Percentiles rank a stretch among this genome's conserved stretches.
phyloP scores from a whole-genome alignment of 2,888 invertebrate species.

The Lycophotia porphyrea region DNA sequence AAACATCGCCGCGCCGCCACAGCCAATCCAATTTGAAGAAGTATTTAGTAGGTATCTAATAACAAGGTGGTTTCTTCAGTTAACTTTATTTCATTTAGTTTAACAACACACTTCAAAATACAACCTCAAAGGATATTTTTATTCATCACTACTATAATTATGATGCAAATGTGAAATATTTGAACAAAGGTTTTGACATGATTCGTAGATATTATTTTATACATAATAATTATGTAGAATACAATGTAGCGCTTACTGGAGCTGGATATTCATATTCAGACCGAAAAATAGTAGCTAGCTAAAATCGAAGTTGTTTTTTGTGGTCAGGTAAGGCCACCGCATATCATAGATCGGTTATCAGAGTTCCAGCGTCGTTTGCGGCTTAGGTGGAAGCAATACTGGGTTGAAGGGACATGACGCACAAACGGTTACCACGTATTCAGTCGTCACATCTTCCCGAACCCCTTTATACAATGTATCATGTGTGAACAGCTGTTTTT shows the following conservation, averaged over 20 bases:
- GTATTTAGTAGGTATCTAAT: not conserved
- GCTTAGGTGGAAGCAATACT: not conserved
- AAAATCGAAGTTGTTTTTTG: conserved; percentile 13
- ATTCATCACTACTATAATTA: conserved; percentile 12
- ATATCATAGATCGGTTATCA: conserved; percentile 18
- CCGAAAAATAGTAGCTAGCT: conserved; percentile 18
- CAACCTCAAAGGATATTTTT: conserved; percentile 45
- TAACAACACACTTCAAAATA: conserved; percentile 42
- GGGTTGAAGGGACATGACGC: not conserved
- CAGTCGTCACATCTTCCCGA: not conserved
- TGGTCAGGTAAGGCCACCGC: conserved; percentile 17
- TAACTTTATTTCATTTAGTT: conserved; percentile 38
- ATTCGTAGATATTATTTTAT: not conserved
- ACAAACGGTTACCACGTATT: not conserved
- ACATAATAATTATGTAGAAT: not conserved
- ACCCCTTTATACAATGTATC: not conserved
- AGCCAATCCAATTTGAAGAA: not conserved
- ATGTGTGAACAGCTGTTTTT: not conserved
- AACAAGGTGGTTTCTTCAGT: not conserved
- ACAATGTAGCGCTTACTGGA: not conserved
- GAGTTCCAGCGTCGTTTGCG: not conserved
- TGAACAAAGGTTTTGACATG: conserved; percentile 9
- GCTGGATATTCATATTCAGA: not conserved
- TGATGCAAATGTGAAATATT: conserved; percentile 7
- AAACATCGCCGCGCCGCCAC: too few species aligned